Evolutionary conservation across 2,888 invertebrate genomes (phyloP).

Genomic region (Tethea ocularis): DNA sequence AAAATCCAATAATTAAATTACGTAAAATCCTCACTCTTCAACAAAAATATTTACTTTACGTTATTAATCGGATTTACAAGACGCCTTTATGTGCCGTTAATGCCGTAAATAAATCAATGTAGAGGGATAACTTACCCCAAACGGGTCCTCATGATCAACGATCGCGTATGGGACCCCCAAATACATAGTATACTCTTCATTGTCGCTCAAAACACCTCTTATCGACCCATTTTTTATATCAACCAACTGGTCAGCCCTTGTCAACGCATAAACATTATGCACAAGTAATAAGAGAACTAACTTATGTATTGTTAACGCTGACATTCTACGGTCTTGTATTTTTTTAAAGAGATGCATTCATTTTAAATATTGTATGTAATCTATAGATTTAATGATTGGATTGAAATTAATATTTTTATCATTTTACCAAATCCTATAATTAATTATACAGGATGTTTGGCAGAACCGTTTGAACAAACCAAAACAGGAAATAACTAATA

Average conservation of each 20-base stretch:
- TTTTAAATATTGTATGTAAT: not conserved
- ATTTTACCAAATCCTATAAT: too few relatives aligned
- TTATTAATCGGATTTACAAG: too few relatives aligned
- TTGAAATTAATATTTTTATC: too few relatives aligned
- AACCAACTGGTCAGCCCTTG: constrained; percentile 32
- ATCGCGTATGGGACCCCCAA: constrained; percentile 42
- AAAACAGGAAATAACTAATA: too few relatives aligned
- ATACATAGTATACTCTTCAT: constrained; percentile 32
- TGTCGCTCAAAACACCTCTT: constrained; percentile 24
- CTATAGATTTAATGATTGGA: not conserved
- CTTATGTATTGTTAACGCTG: not conserved
- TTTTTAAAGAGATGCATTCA: too few relatives aligned
- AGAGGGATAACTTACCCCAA: constrained; percentile 29
- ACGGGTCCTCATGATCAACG: constrained; percentile 29
- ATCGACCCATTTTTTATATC: constrained; percentile 32
- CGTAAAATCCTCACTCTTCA: too few relatives aligned
- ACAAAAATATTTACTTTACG: too few relatives aligned
- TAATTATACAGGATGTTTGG: too few relatives aligned
- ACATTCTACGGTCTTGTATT: not conserved
- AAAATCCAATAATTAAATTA: too few relatives aligned
- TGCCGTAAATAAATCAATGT: too few relatives aligned
- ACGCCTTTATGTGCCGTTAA: too few relatives aligned
- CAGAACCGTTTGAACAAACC: too few relatives aligned
- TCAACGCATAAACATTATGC: not conserved
- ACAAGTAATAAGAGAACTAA: not conserved